Evolutionary conservation across 1,140 invertebrate species (phyloP), one percentile per base, ranked within the genome.

Genomic region (Rhopalosiphum padi): DNA sequence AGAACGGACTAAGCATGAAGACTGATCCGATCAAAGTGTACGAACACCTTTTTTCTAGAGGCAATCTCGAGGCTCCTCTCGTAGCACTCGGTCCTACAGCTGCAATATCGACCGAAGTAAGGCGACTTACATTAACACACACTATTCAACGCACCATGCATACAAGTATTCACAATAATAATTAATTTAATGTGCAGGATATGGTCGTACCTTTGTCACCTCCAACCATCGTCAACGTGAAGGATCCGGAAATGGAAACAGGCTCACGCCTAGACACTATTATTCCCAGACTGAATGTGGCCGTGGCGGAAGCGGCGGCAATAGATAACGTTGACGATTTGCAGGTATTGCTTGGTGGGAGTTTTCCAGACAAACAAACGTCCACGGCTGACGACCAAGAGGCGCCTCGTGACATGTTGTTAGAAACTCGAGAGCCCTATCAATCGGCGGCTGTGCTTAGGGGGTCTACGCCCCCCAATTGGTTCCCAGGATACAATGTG

Each of bases 11-110:
- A 23, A 91, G 60, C 25, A 51, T 93, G 91, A 93, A 86, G 21
- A 91, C 60, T 4, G 90, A 91, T 43, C 90, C 90, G 3, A 91
- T 91, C 11, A 37, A 93, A 86, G 60, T 93, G 7, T 93, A 93
- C 25, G 91, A 93, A 85, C 91, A 93, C 25, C 85, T 93, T 23
- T 93, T 93, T 55, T 86, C 91, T n/a, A 93, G 55, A 55, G 91
- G 91, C 4, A 93, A 86, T 23, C 41, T 30, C 6, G 91, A 93
- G 1, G 91, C 91, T 21, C 91, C 91, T 41, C 82, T 93, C 3
- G 91, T 93, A 21, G 35, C 48, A 15, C 5, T 93, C 15, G 82
- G 91, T 43, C 91, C 91, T 30, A 86, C 82, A 11, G 91, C 91
- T 21, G 82, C 68, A 22, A 83, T 92, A 37, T 92, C 91, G 15